Evolutionary conservation across 2,888 invertebrate species (phyloP), one percentile per base, ranked within the genome.

Genomic region (Trachelus iudaicus): DNA sequence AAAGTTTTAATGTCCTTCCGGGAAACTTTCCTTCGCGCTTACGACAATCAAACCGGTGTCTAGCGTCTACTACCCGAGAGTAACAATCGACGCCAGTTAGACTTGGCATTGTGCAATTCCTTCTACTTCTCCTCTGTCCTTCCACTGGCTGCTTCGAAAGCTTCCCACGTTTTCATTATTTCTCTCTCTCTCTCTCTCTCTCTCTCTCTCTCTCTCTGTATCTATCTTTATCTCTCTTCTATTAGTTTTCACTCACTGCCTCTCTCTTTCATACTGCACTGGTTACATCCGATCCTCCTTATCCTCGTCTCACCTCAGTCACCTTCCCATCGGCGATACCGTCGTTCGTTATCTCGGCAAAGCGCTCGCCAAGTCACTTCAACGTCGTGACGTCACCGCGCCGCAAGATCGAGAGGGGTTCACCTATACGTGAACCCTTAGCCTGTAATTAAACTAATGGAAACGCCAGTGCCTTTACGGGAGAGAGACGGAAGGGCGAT

Each of bases 361-460:
- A 9, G 30, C 71, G 33, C 31, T 77, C 30, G 56, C 56, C 13
- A 34, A 76, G 35, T 71, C 71, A 68, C 73, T 56, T 34, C 68
- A 31, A 68, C 35, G 69, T 30, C 30, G 33, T 11, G 69, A 33
- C 30, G 69, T 12, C 30, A 30, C 30, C 6, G 4, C 30, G 30
- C 69, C 40, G 40, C 40, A 40, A 40, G 40, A 40, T 12, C 69
- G 15, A 69, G 69, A 69, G 30, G 31, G 69, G 31, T 23, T 33
- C 73, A 33, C 73, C 73, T 73, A 34, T 34, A 34, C 34, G 73
- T 15, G 23, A 11, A 82, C 81, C 80, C 80, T 15, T 83, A 80
- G 80, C 80, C 80, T 79, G 85, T 88, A 89, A 89, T 89, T 86
- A 87, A 89, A 88, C 83, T 89, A 90, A 89, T 90, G 89, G 88